Evolutionary conservation across 2,888 invertebrate species (phyloP).

Genomic region (Hypolimnas misippus): DNA sequence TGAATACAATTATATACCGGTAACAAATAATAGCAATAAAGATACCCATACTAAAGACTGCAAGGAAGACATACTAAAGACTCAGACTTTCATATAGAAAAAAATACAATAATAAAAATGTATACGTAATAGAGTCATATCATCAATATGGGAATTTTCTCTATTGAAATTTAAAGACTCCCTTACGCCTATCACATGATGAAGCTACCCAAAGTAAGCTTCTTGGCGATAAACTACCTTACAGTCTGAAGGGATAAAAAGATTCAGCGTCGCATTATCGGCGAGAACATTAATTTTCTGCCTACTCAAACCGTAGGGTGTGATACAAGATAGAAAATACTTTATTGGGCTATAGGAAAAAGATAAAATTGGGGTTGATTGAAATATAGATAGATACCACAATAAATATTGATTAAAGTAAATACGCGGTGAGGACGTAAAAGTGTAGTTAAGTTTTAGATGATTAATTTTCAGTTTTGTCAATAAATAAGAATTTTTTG

Average conservation of each 20-base stretch:
- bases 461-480: too few relatives aligned
- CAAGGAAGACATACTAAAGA: too few relatives aligned
- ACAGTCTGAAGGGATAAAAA: slow-evolving; percentile 61
- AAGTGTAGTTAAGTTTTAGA: too few relatives aligned
- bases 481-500: too few relatives aligned
- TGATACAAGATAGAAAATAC: slow-evolving; percentile 40
- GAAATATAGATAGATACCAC: neutral
- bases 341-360: neutral
- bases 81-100: too few relatives aligned
- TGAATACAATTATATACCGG: neutral
- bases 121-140: neutral
- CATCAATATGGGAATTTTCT: neutral
- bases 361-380: neutral
- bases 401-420: neutral
- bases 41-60: too few relatives aligned
- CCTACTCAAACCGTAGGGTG: slow-evolving; percentile 58
- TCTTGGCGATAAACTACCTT: slow-evolving; percentile 54
- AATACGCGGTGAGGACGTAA: too few relatives aligned
- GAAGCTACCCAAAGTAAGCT: slow-evolving; percentile 47
- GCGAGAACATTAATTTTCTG: slow-evolving; percentile 71
- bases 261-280: slow-evolving; percentile 62
- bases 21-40: neutral
- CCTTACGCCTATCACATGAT: slow-evolving; percentile 12
- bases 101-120: neutral
- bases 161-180: slow-evolving; percentile 3